Base-by-base conservation (phyloP, 37 sponge, comb jelly and placozoan genomes). In the Haliclona indistincta region DNA sequence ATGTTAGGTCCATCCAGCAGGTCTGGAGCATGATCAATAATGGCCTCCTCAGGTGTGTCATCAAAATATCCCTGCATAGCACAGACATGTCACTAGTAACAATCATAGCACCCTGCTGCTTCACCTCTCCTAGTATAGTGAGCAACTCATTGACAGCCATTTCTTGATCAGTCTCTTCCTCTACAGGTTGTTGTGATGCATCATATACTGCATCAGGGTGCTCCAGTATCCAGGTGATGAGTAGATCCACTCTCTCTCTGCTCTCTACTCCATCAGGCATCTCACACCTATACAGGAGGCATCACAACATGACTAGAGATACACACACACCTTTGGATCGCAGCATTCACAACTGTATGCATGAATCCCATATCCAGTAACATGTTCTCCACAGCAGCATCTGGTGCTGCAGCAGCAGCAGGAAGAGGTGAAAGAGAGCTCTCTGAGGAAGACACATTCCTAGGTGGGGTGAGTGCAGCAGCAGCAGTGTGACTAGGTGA, bases 171-270 rank as follows among this genome's bases (percentile, higher is more conserved):
- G 78, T 75, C 36, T 74, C 81, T 37, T 56, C 35, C 37, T 75
- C 68, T 56, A 33, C 28, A 45, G 38, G 34, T 33, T 58, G 56
- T 13, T 80, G 54, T 53, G 80, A 47, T 41, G 73, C 86, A 43
- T 66, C 80, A 47, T 54, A 4, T 13, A 64, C 82, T 28, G 82
- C 82, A 42, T 67, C 25, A 34, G 78, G 78, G 52, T 88, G 82
- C 22, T 88, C 88, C n/a, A 88, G 23, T 28, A 88, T 81, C 88
- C 88, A 88, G 19, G 63, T 72, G 20, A 88, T 56, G n/a, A 88
- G 32, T 60, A 72, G 55, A 34, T 88, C 68, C 69, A 82, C 53
- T 22, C 67, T 54, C 26, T 43, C 54, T 37, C 71, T 52, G 26
- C 54, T 56, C 29, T 54, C 22, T 38, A 45, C 66, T 43, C 43